Base-by-base conservation (phyloP, 2,797 vertebrate species). In the Streptopelia turtur region DNA sequence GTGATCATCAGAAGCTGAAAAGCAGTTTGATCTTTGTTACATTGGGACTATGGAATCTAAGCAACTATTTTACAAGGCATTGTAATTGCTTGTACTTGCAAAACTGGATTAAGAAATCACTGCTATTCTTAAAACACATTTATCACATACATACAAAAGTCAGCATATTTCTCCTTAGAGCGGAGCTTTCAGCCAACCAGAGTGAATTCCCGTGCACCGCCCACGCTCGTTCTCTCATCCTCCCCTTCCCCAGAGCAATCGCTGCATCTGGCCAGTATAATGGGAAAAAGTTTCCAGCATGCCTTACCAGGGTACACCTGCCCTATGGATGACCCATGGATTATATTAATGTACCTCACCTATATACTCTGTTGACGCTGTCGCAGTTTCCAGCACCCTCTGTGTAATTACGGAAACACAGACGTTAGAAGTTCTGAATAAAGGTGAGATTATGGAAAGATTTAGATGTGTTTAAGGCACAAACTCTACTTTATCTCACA, bases 31-130 rank as follows among this genome's bases (percentile, higher is more conserved):
- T 98, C 97, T 97, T 96, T 96, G 97, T 96, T 95, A 96, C 96
- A 97, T 93, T 97, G 95, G 89, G 96, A 96, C 94, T 72, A 45
- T 35, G 80, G 95, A 94, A 96, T 92, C 89, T 91, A 79, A 95
- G 93, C 86, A 96, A 59, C 85, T 35, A 53, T 94, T 96, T 97
- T 97, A 96, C 93, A 97, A 97, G 89, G 93, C 95, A 95, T 47
- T 90, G 92, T 95, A 94, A 96, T 96, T 97, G 97, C 98, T 97
- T 96, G 91, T 97, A 97, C 97, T 98, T 98, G 97, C 97, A 98
- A 97, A 98, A 97, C 86, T 96, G 94, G 97, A 97, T 98, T 89
- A 98, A 98, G 98, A 98, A 98, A 98, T 98, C 97, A 69, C 87
- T 97, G 97, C 96, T 98, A 92, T 96, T 97, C 97, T 97, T 96